Conservation (phyloP, 2,797 vertebrate species). For the Melanotaenia pygmaea region DNA sequence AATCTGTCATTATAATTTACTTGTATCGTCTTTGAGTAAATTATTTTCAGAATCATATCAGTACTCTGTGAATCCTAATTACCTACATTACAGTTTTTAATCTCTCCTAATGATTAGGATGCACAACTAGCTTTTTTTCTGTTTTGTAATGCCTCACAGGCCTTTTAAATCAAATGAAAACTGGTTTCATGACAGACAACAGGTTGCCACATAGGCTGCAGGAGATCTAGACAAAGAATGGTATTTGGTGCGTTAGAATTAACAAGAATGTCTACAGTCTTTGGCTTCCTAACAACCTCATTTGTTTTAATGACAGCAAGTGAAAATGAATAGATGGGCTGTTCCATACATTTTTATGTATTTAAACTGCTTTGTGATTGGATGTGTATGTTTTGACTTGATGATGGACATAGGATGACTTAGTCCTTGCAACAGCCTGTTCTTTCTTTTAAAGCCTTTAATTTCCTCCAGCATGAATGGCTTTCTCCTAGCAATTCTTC, state of each 20-base stretch:
- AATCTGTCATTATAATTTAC: constrained; percentile 10
- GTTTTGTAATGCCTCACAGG: background rate
- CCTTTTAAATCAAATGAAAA: background rate
- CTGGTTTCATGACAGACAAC: background rate
- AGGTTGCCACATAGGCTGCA: background rate
- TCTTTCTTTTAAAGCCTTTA: background rate
- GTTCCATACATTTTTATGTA: background rate
- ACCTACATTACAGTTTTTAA: background rate
- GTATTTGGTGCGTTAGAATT: too few species aligned
- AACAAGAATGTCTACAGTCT: too few species aligned
- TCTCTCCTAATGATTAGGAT: background rate
- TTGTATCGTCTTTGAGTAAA: background rate
- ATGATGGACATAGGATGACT: background rate
- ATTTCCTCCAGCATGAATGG: constrained; percentile 3
- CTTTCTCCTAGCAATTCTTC: background rate
- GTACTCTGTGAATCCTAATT: background rate
- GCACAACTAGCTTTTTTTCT: background rate
- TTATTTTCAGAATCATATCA: background rate
- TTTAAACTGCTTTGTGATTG: background rate
- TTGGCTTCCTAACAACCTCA: too few species aligned
- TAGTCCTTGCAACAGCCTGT: background rate
- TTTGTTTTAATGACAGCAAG: background rate
- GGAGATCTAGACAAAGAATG: background rate
- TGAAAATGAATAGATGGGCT: background rate
- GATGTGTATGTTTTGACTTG: background rate